Evolutionary conservation across 2,888 invertebrate genomes (phyloP), one percentile per base, ranked within the genome.

Genomic region (Liodrosophila aerea): DNA sequence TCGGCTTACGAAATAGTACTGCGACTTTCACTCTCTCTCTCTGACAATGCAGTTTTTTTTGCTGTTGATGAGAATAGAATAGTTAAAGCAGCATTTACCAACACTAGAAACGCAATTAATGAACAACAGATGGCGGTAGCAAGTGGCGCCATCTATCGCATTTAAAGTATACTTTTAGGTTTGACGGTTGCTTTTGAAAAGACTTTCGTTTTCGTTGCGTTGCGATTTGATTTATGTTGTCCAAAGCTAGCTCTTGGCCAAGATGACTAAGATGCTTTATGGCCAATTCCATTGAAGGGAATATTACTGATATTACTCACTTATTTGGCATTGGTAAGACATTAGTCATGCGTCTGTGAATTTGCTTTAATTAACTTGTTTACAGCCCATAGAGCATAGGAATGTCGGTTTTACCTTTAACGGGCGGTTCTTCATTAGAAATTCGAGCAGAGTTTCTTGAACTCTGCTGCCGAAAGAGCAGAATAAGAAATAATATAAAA

Each of bases 391-490:
- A 66, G 74, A 58, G 74, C 60, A 81, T 81, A 54, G 29, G 50
- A 60, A 52, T 64, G 56, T 57, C 56, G 72, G 44, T 50, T 49
- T n/a, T 54, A 36, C 15, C 37, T 11, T 18, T 43, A 39, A 56
- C 31, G 39, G 50, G 29, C 30, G 9, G 12, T 51, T 63, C 53
- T 64, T 64, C 51, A 76, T 84, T 76, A 73, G 66, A 84, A 70
- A 80, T 70, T 58, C 59, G 75, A 66, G 51, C 61, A 47, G 69
- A 83, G 86, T 81, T 82, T 83, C 69, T 74, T 85, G 84, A 85
- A 82, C 86, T 65, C 61, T 31, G 9, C 13, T 33, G 30, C 41
- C 40, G 16, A 54, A 41, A 36, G n/a, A 44, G 45, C 53, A 49
- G 33, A 29, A 22, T 34, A 43, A 37, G 16, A 46, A 41, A 51